A percentile compares a stretch with the other conserved stretches of the same genome.
These are phyloP conservation scores for Cyprinodon brontotheroides DNA, from an alignment of 2,113 vertebrate species.

Conservation along the genomic window DNA sequence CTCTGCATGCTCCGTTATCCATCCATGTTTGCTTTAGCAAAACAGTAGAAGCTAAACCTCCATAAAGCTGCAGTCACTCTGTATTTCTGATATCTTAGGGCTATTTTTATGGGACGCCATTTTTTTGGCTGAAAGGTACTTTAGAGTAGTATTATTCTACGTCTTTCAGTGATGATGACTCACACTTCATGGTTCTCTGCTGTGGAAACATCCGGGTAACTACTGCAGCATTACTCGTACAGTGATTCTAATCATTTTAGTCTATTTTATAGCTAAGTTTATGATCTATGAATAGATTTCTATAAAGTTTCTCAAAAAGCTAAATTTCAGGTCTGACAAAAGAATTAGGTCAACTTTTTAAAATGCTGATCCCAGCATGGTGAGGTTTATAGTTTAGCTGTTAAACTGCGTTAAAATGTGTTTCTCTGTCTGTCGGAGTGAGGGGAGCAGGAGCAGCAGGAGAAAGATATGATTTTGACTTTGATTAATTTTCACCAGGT, in stretches of 20 bases:
- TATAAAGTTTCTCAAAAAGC: not conserved
- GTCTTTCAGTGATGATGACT: not conserved
- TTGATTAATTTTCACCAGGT: conserved; percentile 83
- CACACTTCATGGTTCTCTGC: not conserved
- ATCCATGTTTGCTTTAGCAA: not conserved
- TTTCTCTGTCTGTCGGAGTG: not conserved
- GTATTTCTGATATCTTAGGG: not conserved
- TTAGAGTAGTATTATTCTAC: too few species aligned
- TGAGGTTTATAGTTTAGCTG: not conserved
- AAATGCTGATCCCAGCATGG: not conserved
- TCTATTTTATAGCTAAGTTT: not conserved
- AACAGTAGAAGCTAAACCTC: not conserved
- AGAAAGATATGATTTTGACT: conserved; percentile 43
- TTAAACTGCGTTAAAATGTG: not conserved
- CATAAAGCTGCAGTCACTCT: not conserved
- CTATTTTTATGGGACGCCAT: not conserved
- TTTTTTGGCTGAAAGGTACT: not conserved
- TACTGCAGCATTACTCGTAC: not conserved
- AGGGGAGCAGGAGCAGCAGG: too few species aligned
- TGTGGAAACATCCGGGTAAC: not conserved
- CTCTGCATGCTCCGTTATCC: not conserved
- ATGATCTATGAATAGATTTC: not conserved
- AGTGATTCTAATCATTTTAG: not conserved
- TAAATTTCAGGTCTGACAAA: not conserved
- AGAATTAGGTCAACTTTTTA: not conserved